These are phyloP conservation scores for Timema cristinae DNA, from an alignment of 2,888 invertebrate species.

Conservation along the genomic window DNA sequence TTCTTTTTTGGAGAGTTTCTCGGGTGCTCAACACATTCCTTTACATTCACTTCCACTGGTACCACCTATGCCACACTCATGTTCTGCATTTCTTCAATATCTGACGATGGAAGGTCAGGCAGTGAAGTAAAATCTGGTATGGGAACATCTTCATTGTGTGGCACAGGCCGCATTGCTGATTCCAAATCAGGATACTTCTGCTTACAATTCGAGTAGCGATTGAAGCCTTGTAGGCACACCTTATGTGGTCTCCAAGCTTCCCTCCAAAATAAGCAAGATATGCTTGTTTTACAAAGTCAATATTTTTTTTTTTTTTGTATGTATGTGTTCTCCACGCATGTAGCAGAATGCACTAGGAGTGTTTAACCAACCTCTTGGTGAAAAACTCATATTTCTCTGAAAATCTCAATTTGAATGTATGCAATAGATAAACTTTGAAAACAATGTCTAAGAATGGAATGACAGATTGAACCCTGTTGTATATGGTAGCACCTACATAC, in stretches of 20 bases:
- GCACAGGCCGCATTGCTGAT: constrained; percentile 9
- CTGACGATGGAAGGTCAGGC: background rate
- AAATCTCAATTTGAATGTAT: too few species aligned
- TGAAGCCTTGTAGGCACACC: background rate
- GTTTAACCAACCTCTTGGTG: background rate
- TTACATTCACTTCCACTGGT: background rate
- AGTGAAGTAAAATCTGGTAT: constrained; percentile 10
- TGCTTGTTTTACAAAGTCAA: too few species aligned
- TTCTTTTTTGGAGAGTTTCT: background rate
- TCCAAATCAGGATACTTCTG: background rate
- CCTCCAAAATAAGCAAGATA: too few species aligned
- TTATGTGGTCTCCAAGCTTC: too few species aligned
- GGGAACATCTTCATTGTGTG: constrained; percentile 9
- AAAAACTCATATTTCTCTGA: too few species aligned
- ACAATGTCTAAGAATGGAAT: too few species aligned
- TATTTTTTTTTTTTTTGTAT: too few species aligned
- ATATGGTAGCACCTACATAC: too few species aligned
- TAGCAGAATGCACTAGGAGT: background rate
- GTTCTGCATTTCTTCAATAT: background rate
- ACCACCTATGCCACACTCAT: background rate
- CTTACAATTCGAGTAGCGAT: background rate
- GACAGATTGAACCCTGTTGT: too few species aligned
- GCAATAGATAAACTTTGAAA: too few species aligned
- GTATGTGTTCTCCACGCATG: background rate
- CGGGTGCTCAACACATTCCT: background rate